phyloP scores from a whole-genome alignment of 2,797 vertebrate species.

The Mus minutoides region DNA sequence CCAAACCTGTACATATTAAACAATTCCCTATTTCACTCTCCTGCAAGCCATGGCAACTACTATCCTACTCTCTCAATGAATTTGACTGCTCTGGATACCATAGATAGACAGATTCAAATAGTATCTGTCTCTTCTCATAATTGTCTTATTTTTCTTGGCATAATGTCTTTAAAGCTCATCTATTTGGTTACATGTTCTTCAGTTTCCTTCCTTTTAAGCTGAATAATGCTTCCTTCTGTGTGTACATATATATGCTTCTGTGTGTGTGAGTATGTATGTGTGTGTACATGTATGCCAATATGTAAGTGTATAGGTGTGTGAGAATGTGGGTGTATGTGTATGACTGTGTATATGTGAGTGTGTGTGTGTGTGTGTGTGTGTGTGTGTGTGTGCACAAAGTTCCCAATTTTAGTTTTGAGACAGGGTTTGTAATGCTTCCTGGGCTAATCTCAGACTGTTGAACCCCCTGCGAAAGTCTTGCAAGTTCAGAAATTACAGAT shows the following conservation, averaged over 20 bases:
- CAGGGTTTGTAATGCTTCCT: not conserved
- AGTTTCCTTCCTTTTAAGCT: not conserved
- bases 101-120: not conserved
- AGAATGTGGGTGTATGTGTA: too few relatives aligned
- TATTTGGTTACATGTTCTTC: not conserved
- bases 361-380: not conserved
- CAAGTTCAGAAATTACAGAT: not conserved
- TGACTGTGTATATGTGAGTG: too few relatives aligned
- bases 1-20: not conserved
- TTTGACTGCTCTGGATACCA: not conserved
- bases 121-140: slow-evolving; percentile 27
- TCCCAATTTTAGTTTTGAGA: not conserved
- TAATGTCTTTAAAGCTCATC: slow-evolving; percentile 8
- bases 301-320: too few relatives aligned
- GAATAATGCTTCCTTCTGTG: not conserved
- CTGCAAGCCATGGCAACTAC: not conserved
- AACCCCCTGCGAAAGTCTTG: not conserved
- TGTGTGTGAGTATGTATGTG: not conserved
- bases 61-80: not conserved
- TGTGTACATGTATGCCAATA: not conserved
- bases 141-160: not conserved
- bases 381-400: not conserved
- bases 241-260: not conserved
- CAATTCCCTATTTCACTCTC: not conserved
- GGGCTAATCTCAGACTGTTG: not conserved